Conservation (phyloP, 2,797 vertebrate genomes). For the Malacoraja senta region DNA sequence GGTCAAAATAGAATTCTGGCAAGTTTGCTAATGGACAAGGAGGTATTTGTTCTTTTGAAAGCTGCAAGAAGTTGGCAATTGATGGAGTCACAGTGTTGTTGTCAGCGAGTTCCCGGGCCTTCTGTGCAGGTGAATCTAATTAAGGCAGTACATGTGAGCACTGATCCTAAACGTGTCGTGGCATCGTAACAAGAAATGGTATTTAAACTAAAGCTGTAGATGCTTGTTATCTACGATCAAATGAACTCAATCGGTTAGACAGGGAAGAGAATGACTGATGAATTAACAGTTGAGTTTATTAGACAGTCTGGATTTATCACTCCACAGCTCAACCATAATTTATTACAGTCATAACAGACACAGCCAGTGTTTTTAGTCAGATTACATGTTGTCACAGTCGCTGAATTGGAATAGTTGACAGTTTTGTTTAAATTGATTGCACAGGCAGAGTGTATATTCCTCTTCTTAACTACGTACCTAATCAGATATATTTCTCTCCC, state of each 20-base stretch:
- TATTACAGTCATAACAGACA: constrained; percentile 66
- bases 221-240: constrained; percentile 71
- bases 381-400: constrained; percentile 55
- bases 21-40: not conserved
- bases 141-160: constrained; percentile 71
- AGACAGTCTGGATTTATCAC: constrained; percentile 71
- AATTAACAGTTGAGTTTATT: constrained; percentile 70
- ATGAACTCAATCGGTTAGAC: constrained; percentile 61
- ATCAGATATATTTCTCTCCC: constrained; percentile 26
- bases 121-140: constrained; percentile 74
- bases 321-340: constrained; percentile 60
- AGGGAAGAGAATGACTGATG: constrained; percentile 62
- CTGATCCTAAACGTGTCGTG: constrained; percentile 71
- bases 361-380: constrained; percentile 59
- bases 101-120: not conserved
- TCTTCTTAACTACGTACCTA: constrained; percentile 25
- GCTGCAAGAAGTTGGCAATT: not conserved
- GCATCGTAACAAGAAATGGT: constrained; percentile 75
- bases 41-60: constrained; percentile 21
- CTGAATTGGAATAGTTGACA: constrained; percentile 49
- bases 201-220: constrained; percentile 70
- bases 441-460: not conserved
- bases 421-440: constrained; percentile 45
- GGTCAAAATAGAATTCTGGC: constrained; percentile 10
- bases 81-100: constrained; percentile 25